Evolutionary conservation across 2,797 vertebrate genomes (phyloP).

Genomic region (Graptemys geographica): DNA sequence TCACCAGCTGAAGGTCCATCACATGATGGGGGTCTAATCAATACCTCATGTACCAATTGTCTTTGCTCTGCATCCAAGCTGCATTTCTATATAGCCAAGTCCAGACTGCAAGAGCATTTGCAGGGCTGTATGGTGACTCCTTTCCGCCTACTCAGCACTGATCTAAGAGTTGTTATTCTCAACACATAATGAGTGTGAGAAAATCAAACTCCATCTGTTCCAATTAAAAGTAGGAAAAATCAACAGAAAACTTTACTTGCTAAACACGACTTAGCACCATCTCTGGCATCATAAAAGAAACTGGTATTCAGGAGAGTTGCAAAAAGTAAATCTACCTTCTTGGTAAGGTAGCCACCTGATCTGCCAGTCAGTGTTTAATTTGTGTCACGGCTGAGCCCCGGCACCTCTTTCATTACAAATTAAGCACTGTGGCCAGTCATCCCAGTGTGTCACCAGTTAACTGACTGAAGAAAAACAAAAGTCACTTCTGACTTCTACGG

Average conservation of each 20-base stretch:
- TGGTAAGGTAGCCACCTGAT: neutral
- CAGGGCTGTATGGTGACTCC: neutral
- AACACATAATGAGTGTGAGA: neutral
- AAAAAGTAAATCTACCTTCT: neutral
- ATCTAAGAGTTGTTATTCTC: neutral
- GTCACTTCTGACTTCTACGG: neutral
- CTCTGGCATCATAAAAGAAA: neutral
- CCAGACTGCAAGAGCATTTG: neutral
- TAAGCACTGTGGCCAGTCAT: neutral
- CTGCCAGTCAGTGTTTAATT: neutral
- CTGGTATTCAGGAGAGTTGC: neutral
- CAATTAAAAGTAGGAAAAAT: neutral
- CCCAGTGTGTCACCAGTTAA: neutral
- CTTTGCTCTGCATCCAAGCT: neutral
- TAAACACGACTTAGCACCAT: neutral
- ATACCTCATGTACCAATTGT: neutral
- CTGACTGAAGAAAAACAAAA: neutral
- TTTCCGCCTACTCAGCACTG: neutral
- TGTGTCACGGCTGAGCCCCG: too few relatives aligned
- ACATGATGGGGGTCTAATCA: neutral
- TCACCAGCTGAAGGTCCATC: neutral
- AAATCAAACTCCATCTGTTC: neutral
- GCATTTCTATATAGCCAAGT: neutral
- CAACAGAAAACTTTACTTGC: neutral
- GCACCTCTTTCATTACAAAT: too few relatives aligned